Base-by-base conservation (phyloP, 2,113 vertebrate genomes). In the Ameiurus melas region DNA sequence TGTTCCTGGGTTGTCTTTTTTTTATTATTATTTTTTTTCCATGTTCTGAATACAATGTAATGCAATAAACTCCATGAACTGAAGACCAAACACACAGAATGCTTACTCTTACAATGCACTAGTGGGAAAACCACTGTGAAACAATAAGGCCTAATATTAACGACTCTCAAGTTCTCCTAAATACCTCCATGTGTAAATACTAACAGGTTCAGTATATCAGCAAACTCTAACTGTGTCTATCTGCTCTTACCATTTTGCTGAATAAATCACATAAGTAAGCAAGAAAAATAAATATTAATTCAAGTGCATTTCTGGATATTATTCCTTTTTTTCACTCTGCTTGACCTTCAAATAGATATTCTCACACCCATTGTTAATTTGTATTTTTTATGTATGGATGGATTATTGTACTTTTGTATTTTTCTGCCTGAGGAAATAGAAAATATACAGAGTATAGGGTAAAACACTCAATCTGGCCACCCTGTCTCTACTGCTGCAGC, bases 401-500 rank as follows among this genome's bases (percentile, higher is more conserved):
- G 9, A 51, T 51, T 51, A 10, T 51, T 51, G 47, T 10, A 51
- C 53, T 33, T 57, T 80, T 57, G 27, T 55, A 3, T 30, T 17
- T 8, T 55, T 5, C 53, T 12, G 16, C 79, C 53, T 22, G 19
- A 81, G 30, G 30, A 30, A 36, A 36, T 33, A 85, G 86, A 91
- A 79, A 89, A 89, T 80, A 73, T 86, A 22, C 47, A 70, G 73
- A 16, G 73, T 30, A 43, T 51, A 78, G n/a, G 78, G 1, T 20
- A 2, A 27, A 9, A 1, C 6, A 17, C 1, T 19, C 47, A 64
- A 75, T 66, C 77, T 83, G 70, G 90, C 83, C 85, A 87, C 85
- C 77, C 83, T 55, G 39, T 22, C 66, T 80, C 51, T 68, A 83
- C 83, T 84, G 84, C 90, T 51, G 86, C 92, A 90, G 90, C 90